Base-by-base conservation (phyloP, 2,113 vertebrate species). In the Symphodus melops region DNA sequence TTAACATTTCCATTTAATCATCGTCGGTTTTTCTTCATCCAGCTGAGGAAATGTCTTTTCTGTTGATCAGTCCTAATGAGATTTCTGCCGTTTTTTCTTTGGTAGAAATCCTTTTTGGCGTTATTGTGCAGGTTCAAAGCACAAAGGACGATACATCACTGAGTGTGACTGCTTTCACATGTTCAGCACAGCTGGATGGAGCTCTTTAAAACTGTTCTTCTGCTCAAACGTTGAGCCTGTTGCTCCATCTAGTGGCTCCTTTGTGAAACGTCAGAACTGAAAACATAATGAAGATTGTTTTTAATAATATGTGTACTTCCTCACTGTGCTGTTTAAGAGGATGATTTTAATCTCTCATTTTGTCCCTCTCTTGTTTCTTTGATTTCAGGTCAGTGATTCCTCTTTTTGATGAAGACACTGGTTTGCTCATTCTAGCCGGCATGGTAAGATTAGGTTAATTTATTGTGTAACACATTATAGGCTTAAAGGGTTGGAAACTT, bases 341-440 rank as follows among this genome's bases (percentile, higher is more conserved):
- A 19, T 33, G 6, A 21, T 51, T 63, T 62, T 0, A 65, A 48
- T n/a, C 2, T 1, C 5, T 72, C 13, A 44, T 44, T 54, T 20
- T 53, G 17, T 73, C 1, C 10, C 8, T 77, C 28, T 83, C 3
- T 28, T 56, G n/a, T 48, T 23, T 72, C 11, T 77, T 55, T 70
- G 10, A 60, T 55, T 56, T 2, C 83, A 99, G 98, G 81, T 93
- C 85, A 2, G 66, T 96, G 79, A 94, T 97, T 56, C 97, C 98
- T 0, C 90, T 99, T 78, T 95, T 95, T 16, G 97, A 99, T 9
- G 75, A 93, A 0, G 96, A 98, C 91, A 95, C 97, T 0, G 94
- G 96, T 33, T 94, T 99, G 25, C 95, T 99, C 39, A 56, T 97
- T 25, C 81, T 99, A 69, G 93, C 96, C 1, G 96, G 94, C 82